Evolutionary conservation across 2,113 vertebrate genomes (phyloP), one percentile per base, ranked within the genome.

Genomic region (Struthio camelus): DNA sequence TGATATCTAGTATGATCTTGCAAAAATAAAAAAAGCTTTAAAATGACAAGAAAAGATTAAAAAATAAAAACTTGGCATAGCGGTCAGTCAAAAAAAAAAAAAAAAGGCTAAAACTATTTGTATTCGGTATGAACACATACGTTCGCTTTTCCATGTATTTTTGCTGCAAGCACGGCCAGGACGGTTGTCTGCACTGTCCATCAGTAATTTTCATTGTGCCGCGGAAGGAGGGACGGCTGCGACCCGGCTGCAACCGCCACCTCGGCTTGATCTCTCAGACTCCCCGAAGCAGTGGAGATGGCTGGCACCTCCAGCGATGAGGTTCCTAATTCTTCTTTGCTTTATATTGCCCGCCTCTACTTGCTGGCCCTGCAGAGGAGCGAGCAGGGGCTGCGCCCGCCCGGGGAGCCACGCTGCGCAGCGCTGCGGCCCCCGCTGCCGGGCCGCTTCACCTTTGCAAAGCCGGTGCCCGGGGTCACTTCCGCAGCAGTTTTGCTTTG

Each of bases 71-170:
- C 14, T 81, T 46, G 34, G 32, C 46, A 11, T 46, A 51, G 22
- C 13, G 30, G 30, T 30, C 28, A 30, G 11, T 30, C 14, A 80
- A 42, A 19, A 18, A 66, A 77, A 28, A 80, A 54, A 25, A 3
- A 64, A 1, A 6, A 6, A 14, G 48, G 61, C n/a, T 19, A 22
- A 11, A 59, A 36, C 4, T 6, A 17, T 22, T 66, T 44, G 14
- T 14, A 25, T 54, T 44, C 2, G 50, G 53, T 38, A 17, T 64
- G 46, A 32, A 13, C 3, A 8, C 1, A 11, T 5, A 3, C 1
- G 0, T 40, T 12, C 12, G 40, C 38, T 24, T 76, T 44, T 3
- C 76, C 69, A 3, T 0, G 42, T 6, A 27, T 23, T 0, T 22
- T 34, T 5, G 66, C 34, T 19, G 25, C n/a, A n/a, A 28, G 42